phyloP scores from a whole-genome alignment of 2,888 invertebrate species.

The Pimpla rufipes region DNA sequence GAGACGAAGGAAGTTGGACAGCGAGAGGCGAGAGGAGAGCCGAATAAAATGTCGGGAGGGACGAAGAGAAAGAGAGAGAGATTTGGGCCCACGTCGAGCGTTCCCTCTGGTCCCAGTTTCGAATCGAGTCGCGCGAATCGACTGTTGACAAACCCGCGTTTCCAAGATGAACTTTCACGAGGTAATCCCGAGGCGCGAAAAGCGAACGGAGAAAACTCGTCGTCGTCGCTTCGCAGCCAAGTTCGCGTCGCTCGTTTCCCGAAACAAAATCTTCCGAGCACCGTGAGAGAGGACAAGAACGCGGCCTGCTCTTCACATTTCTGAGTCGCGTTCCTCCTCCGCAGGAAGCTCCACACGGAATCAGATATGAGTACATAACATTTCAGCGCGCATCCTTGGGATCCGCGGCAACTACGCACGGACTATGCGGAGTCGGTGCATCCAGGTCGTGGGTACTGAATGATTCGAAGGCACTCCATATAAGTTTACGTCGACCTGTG shows the following conservation, averaged over 20 bases:
- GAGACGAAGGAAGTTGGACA: conserved; percentile 21
- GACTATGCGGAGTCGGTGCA: not conserved
- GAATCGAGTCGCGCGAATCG: conserved; percentile 68
- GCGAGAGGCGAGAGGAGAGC: conserved; percentile 22
- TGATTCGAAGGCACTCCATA: conserved; percentile 24
- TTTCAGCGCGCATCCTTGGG: conserved; percentile 15
- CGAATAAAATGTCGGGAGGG: conserved; percentile 54
- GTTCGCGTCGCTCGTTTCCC: conserved; percentile 36
- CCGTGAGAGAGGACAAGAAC: conserved; percentile 7
- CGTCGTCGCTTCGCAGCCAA: conserved; percentile 25
- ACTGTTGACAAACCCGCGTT: conserved; percentile 67
- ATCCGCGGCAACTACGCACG: not conserved
- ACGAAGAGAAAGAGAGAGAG: conserved; percentile 42
- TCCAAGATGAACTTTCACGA: conserved; percentile 59
- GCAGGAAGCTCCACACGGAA: conserved; percentile 56
- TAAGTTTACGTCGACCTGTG: conserved; percentile 26
- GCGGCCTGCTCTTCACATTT: conserved; percentile 5
- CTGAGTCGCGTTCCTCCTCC: not conserved
- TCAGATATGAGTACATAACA: conserved; percentile 59
- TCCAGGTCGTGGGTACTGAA: conserved; percentile 3
- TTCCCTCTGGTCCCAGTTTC: conserved; percentile 63
- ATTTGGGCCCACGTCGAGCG: conserved; percentile 63
- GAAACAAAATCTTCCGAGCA: conserved; percentile 39
- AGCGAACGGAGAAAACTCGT: conserved; percentile 63
- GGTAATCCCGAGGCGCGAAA: conserved; percentile 60